Base-by-base conservation (phyloP, 2,113 vertebrate genomes). In the Butorides virescens region DNA sequence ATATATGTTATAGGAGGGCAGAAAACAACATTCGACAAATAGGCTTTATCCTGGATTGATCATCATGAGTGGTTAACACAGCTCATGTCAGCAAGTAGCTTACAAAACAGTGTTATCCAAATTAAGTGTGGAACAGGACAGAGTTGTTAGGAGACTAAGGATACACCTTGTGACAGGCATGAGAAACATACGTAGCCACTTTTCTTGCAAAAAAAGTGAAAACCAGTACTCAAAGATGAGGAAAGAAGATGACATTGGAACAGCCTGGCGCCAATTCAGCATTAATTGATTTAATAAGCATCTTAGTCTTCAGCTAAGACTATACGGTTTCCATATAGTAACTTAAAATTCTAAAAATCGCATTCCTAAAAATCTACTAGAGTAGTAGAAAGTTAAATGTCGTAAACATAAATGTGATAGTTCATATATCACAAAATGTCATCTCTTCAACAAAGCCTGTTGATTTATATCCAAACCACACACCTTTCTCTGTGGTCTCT, bases 401-500 rank as follows among this genome's bases (percentile, higher is more conserved):
- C 14, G 1, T 19, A 68, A 66, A 75, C 7, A 15, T 36, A 61
- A 56, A n/a, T 10, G 6, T 8, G 15, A 49, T 2, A 13, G 23
- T 13, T 73, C 7, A 15, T 2, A 13, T 19, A 37, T 65, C 55
- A 61, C 7, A 3, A 79, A 82, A 37, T 5, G 7, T 1, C 30
- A 9, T 29, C 67, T 61, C n/a, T 90, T 67, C 37, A 53, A 34
- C 25, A 76, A 62, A 58, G 18, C 37, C 46, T 58, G 12, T 39
- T 70, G 73, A 42, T 58, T 79, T 10, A 15, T 17, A 42, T 27
- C 65, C 58, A 81, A 81, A 44, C 3, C 34, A 89, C 59, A 75
- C 92, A 99, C 99, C 99, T 99, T 99, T 97, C 99, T 99, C 97
- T 99, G 99, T 10, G 99, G 99, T 84, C 99, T 98, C 98, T 99